Conservation (phyloP, 2,888 invertebrate species). For the Craniophora ligustri region DNA sequence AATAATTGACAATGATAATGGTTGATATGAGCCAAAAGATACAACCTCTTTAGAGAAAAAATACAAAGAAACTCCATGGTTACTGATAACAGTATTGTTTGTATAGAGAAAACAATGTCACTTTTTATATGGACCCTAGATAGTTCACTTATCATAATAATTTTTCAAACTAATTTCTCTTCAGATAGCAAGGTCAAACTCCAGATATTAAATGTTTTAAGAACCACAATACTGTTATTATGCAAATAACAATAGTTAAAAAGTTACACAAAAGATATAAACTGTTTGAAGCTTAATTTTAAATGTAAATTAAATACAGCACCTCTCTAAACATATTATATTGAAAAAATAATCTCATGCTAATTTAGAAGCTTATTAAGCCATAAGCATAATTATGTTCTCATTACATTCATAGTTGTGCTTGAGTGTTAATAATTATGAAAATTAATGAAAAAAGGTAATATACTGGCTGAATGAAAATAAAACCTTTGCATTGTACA, state of each 20-base stretch:
- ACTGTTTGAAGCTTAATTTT: background rate
- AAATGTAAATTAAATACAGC: constrained; percentile 7
- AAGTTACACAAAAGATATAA: background rate
- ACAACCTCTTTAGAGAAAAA: background rate
- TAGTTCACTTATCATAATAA: too few relatives aligned
- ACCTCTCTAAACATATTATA: background rate
- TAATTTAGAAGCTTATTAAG: constrained; percentile 1
- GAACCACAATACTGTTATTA: too few relatives aligned
- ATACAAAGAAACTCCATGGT: constrained; percentile 1
- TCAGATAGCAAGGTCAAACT: constrained; percentile 4
- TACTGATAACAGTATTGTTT: background rate
- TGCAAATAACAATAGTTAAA: background rate
- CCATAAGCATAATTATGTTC: constrained; percentile 2
- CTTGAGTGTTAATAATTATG: constrained; percentile 18
- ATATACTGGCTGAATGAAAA: constrained; percentile 24
- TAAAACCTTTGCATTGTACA: constrained; percentile 14
- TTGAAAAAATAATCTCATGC: background rate
- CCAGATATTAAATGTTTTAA: too few relatives aligned
- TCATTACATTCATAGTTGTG: constrained; percentile 25
- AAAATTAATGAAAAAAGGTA: constrained; percentile 23
- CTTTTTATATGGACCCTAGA: too few relatives aligned
- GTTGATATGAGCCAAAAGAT: background rate
- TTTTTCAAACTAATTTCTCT: constrained; percentile 2
- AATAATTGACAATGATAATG: too few relatives aligned
- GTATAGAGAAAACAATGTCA: background rate